Percentiles rank a stretch among this genome's conserved stretches.
Conservation (phyloP, 2,797 vertebrate genomes). For the Artibeus lituratus region DNA sequence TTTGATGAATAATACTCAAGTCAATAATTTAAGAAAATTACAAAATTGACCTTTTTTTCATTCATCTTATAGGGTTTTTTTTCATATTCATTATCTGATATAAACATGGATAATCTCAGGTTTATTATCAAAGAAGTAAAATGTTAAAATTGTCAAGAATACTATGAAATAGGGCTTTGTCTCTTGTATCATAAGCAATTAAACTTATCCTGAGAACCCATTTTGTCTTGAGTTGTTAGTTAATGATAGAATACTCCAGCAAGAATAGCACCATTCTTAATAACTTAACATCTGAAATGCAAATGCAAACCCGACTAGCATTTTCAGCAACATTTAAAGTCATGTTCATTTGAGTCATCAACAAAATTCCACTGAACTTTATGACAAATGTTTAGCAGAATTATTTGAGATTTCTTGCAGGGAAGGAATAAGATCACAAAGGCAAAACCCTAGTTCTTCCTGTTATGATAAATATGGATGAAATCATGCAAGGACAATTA, state of each 20-base stretch:
- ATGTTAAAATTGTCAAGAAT: not conserved
- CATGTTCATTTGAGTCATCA: not conserved
- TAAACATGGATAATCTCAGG: not conserved
- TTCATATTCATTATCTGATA: not conserved
- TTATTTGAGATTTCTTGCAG: slow-evolving; percentile 10
- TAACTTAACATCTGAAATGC: not conserved
- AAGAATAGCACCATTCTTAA: not conserved
- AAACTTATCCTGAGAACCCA: not conserved
- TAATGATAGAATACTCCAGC: not conserved
- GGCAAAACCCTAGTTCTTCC: not conserved
- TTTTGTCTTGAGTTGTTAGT: not conserved
- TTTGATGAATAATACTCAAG: not conserved
- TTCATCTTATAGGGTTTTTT: not conserved
- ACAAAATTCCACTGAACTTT: not conserved
- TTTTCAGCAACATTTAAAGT: not conserved
- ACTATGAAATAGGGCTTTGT: not conserved
- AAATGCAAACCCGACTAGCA: not conserved
- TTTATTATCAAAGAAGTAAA: not conserved
- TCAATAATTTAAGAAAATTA: not conserved
- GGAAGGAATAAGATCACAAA: not conserved
- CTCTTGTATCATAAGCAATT: not conserved
- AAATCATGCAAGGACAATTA: not conserved
- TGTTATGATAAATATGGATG: not conserved
- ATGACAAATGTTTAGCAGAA: not conserved
- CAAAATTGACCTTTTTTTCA: not conserved